Evolutionary conservation across 1,140 invertebrate genomes (phyloP).

Genomic region (Ceratitis capitata): DNA sequence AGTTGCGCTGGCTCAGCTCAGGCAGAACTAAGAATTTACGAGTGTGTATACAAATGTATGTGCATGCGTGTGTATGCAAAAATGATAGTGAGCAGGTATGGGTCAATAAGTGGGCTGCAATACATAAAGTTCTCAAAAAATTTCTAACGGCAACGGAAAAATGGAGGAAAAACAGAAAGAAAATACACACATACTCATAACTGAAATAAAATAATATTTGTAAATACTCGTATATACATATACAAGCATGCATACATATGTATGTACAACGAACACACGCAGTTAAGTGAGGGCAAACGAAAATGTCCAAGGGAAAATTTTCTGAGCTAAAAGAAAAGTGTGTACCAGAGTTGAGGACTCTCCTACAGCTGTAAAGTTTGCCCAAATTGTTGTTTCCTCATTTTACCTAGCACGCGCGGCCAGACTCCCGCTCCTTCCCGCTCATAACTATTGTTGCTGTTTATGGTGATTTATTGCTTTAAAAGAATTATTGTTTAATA

Average conservation of each 20-base stretch:
- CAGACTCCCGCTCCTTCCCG: neutral
- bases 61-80: neutral
- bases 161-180: neutral
- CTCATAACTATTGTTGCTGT: neutral
- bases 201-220: too few species aligned
- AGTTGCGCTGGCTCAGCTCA: too few species aligned
- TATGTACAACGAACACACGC: too few species aligned
- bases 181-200: neutral
- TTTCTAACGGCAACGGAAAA: neutral
- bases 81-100: neutral
- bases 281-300: neutral
- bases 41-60: too few species aligned
- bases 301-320: constrained; percentile 4
- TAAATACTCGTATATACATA: too few species aligned
- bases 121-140: neutral
- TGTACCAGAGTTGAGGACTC: too few species aligned
- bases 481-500: neutral
- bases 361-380: neutral
- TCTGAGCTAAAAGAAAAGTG: neutral
- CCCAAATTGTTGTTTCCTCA: neutral
- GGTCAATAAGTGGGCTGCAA: neutral
- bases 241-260: too few species aligned
- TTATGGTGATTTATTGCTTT: constrained; percentile 22
- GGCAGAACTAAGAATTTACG: too few species aligned
- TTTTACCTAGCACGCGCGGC: too few species aligned